Conservation (phyloP, 2,797 vertebrate species). For the Periparus ater region DNA sequence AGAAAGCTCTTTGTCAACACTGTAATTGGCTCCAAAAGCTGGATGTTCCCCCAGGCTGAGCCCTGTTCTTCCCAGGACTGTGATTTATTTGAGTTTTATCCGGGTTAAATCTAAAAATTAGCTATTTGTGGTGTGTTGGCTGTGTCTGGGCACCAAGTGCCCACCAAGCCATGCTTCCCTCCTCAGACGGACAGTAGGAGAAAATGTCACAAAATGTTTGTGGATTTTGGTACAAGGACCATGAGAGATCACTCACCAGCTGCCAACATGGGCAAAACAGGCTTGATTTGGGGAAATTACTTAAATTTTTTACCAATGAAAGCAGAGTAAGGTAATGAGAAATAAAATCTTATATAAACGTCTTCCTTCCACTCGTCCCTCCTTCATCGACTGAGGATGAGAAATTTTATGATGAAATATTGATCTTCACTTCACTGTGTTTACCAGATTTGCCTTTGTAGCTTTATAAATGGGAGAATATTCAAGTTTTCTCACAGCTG, state of each 20-base stretch:
- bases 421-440: background rate
- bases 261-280: background rate
- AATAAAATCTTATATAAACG: background rate
- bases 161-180: rapidly evolving
- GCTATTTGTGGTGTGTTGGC: background rate
- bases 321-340: background rate
- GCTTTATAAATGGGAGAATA: background rate
- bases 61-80: background rate
- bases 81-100: background rate
- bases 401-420: background rate
- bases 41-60: background rate
- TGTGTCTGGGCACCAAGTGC: background rate
- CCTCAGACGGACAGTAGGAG: background rate
- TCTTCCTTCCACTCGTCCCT: background rate
- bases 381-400: background rate
- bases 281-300: background rate
- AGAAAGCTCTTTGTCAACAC: background rate
- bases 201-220: background rate
- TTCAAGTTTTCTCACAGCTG: background rate
- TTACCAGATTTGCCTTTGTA: background rate
- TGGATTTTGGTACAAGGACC: background rate
- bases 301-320: background rate
- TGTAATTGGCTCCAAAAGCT: background rate
- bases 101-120: background rate
- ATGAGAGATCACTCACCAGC: background rate